These are phyloP conservation scores for Alentia gelatinosa DNA, from an alignment of 2,888 invertebrate genomes.

Conservation along the genomic window DNA sequence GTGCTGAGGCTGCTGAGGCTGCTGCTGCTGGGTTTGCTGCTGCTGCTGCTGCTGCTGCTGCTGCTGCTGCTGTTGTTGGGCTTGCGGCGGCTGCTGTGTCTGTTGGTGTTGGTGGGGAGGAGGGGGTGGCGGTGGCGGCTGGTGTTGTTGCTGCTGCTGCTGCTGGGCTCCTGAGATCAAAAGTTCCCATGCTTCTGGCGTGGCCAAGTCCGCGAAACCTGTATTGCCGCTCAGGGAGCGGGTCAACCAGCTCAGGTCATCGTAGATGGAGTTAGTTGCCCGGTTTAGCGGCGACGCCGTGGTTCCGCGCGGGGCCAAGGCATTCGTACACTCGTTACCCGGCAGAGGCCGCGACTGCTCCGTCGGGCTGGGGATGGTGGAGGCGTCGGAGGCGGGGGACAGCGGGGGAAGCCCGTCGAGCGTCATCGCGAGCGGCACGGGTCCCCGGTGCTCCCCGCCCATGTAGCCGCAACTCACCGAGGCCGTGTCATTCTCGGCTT, in stretches of 20 bases:
- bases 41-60: conserved; percentile 30
- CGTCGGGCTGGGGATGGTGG: conserved; percentile 38
- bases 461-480: conserved; percentile 27
- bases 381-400: conserved; percentile 37
- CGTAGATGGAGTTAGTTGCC: conserved; percentile 18
- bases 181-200: conserved; percentile 30
- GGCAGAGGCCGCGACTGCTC: conserved; percentile 30
- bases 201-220: conserved; percentile 18
- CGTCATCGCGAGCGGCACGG: conserved; percentile 1
- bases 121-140: neutral
- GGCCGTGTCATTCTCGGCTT: neutral
- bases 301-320: neutral
- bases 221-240: conserved; percentile 4
- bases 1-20: neutral
- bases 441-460: conserved; percentile 31
- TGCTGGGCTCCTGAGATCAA: conserved; percentile 6
- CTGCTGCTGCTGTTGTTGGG: neutral
- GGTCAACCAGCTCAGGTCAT: conserved; percentile 28
- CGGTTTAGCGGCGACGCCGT: neutral
- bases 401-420: conserved; percentile 12
- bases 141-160: neutral
- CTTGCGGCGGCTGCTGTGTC: neutral
- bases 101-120: conserved; percentile 16
- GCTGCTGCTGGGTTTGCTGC: neutral
- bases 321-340: neutral